Percentiles rank a stretch among this genome's conserved stretches.
Evolutionary conservation across 2,797 vertebrate genomes (phyloP).

Genomic region (Leucoraja ocellata): DNA sequence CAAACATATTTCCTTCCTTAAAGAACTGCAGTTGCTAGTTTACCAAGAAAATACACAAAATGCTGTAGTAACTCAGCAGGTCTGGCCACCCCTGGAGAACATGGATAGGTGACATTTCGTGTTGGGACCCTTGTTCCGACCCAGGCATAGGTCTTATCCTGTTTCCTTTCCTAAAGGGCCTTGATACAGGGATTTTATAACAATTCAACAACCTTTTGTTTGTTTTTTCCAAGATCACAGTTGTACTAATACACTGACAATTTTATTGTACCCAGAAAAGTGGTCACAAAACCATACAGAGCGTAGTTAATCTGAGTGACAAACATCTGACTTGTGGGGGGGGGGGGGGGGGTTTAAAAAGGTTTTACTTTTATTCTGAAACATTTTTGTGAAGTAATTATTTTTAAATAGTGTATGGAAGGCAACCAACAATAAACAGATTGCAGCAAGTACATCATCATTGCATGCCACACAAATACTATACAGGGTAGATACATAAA

Average conservation of each 20-base stretch:
- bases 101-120: too few relatives aligned
- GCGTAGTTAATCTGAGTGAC: neutral
- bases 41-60: too few relatives aligned
- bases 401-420: neutral
- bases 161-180: neutral
- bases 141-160: too few relatives aligned
- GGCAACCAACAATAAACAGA: neutral
- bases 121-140: too few relatives aligned
- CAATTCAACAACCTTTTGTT: neutral
- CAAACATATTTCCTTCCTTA: neutral
- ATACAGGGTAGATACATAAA: slow-evolving; percentile 31
- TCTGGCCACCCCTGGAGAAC: too few relatives aligned
- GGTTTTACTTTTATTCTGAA: neutral
- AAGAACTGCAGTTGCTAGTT: neutral
- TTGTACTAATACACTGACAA: neutral
- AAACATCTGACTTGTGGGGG: neutral
- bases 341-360: too few relatives aligned
- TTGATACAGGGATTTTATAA: neutral
- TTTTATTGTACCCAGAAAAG: neutral
- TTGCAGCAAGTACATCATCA: slow-evolving; percentile 26
- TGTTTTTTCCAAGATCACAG: neutral
- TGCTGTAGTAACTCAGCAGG: too few relatives aligned
- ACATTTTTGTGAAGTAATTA: neutral
- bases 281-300: neutral
- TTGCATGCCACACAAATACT: slow-evolving; percentile 35